phyloP scores from a whole-genome alignment of 2,797 vertebrate species.

The Distichodus sexfasciatus region DNA sequence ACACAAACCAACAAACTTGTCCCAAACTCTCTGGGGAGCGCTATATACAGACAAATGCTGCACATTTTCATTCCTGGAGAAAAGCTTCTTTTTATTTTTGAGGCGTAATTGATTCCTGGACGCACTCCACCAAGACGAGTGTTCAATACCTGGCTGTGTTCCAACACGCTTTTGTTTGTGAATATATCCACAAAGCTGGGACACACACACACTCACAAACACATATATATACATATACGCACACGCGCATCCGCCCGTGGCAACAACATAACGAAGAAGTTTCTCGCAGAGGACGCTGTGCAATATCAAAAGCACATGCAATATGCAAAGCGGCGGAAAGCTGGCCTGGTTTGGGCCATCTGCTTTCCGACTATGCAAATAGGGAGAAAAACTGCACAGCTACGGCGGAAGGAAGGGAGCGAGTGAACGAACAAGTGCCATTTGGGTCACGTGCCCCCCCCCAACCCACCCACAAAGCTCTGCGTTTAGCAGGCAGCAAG shows the following conservation, averaged over 20 bases:
- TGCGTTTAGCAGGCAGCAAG: constrained; percentile 31
- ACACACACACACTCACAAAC: not conserved
- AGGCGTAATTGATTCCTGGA: constrained; percentile 29
- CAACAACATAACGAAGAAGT: constrained; percentile 1
- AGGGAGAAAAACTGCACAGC: constrained; percentile 11
- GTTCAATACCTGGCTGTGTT: constrained; percentile 15
- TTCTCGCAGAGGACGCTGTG: constrained; percentile 3
- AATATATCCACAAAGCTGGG: not conserved
- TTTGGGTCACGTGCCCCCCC: constrained; percentile 30
- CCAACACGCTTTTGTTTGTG: constrained; percentile 7
- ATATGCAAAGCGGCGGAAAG: constrained; percentile 45
- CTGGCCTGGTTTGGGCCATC: constrained; percentile 43
- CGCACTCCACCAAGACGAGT: constrained; percentile 21
- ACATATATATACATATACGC: not conserved
- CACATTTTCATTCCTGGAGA: constrained; percentile 4
- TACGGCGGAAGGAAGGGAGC: not conserved
- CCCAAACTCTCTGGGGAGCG: not conserved
- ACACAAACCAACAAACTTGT: not conserved
- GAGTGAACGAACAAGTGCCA: not conserved
- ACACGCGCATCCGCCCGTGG: not conserved
- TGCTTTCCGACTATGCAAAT: constrained; percentile 42
- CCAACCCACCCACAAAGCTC: too few relatives aligned
- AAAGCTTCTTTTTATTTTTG: constrained; percentile 28
- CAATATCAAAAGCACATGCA: constrained; percentile 33
- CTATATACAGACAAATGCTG: constrained; percentile 5